Evolutionary conservation across 1,140 invertebrate species (phyloP), one percentile per base, ranked within the genome.

Genomic region (Hyphantria cunea): DNA sequence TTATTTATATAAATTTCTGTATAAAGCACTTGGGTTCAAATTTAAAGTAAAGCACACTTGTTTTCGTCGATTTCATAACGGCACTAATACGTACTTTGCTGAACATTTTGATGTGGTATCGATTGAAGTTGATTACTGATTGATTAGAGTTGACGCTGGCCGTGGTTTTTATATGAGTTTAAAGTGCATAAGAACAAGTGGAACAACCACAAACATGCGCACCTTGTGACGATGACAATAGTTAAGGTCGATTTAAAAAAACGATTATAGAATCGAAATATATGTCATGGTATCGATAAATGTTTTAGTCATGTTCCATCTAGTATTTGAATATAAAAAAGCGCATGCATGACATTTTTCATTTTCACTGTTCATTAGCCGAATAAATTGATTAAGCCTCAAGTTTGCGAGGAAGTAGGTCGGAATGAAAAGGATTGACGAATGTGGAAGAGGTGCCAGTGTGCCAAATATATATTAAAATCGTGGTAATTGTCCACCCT

Each of bases 131-230:
- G 52, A 68, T 64, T 50, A 45, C 62, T 70, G 73, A 76, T 83
- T 79, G 76, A 72, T 79, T 62, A 70, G 68, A 65, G 64, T 64
- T 59, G 47, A 49, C 47, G 17, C 44, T 64, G 66, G 63, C 60
- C 68, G 59, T 69, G 49, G 66, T 80, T 80, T 83, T 82, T 82
- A 82, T 82, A 79, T 76, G 34, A 73, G n/a, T 70, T 69, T 74
- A 77, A 53, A 74, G 31, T 37, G 14, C 68, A 68, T 64, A 72
- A 70, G 70, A 74, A 60, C 70, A 75, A 80, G 76, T 78, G 78
- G 72, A 74, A 76, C 67, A 65, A 51, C 52, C 66, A 64, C 55
- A 33, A n/a, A 62, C 63, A 65, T 70, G 68, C 61, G 71, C 68
- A 66, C 68, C 78, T 75, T 66, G 73, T 53, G 66, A 68, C 74